Evolutionary conservation across 1,140 invertebrate genomes (phyloP), one percentile per base, ranked within the genome.

Genomic region (Drosophila leontia): DNA sequence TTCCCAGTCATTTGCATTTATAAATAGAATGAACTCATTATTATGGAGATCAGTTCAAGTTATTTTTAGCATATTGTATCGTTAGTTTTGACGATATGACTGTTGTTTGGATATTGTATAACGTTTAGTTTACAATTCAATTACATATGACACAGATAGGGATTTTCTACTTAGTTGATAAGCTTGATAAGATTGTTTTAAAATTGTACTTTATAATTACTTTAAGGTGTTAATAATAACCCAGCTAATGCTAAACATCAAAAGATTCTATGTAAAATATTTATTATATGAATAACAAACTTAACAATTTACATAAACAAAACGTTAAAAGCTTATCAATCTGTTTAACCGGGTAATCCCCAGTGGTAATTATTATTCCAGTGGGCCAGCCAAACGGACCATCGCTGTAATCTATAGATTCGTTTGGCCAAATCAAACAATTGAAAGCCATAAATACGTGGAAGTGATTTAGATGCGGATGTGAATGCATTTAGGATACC

Each of bases 361-460:
- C 19, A 8, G 35, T 65, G 57, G 41, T 15, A 15, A 29, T 35
- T 23, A 35, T 5, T 19, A 58, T 59, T 17, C n/a, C 37, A 29
- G 19, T 3, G 15, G 29, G 19, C 19, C 34, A 19, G 19, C 12
- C 23, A 11, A 37, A 37, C 29, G 29, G 56, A 35, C 32, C 37
- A 65, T 45, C 17, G 34, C 51, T 56, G 53, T 56, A 56, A 51
- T 39, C 45, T 65, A 68, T 51, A 44, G 62, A 62, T 62, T 62
- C 56, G 23, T 44, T 35, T 53, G 45, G 48, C 39, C 23, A 19
- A 68, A 55, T 56, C 63, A 32, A 62, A 62, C 61, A 56, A 70
- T 68, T 32, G 34, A 45, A 68, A 29, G 13, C 67, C 67, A 70
- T 70, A 70, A 70, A 68, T 70, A 70, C 37, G 50, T 37, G 48